A percentile compares a stretch with the other conserved stretches of the same genome.
These are phyloP conservation scores for Pinna nobilis DNA, from an alignment of 1,140 invertebrate species.

Conservation along the genomic window DNA sequence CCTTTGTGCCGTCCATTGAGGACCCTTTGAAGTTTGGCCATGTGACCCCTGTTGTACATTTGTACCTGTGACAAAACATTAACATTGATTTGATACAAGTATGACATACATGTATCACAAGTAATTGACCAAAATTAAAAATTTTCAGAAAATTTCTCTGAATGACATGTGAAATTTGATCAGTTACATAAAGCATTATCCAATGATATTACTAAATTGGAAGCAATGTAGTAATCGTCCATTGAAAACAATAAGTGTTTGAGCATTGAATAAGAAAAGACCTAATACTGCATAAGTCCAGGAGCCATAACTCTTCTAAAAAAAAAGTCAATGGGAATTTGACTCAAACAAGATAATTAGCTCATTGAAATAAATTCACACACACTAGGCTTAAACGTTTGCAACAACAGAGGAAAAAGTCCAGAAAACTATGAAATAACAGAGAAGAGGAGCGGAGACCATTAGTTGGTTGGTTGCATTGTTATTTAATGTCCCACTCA, in stretches of 20 bases:
- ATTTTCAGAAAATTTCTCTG: neutral
- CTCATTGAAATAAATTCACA: too few relatives aligned
- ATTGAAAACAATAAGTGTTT: neutral
- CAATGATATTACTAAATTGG: neutral
- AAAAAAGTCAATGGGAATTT: too few relatives aligned
- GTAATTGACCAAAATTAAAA: neutral
- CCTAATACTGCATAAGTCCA: too few relatives aligned
- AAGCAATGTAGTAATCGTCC: neutral
- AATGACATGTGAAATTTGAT: neutral
- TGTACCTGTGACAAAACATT: conserved; percentile 83
- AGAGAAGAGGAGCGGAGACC: too few relatives aligned
- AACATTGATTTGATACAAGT: neutral
- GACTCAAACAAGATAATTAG: too few relatives aligned
- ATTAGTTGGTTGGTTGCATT: too few relatives aligned
- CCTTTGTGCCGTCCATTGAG: conserved; percentile 88
- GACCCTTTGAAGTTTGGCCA: conserved; percentile 93
- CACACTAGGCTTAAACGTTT: too few relatives aligned
- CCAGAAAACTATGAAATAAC: too few relatives aligned
- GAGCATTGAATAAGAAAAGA: neutral
- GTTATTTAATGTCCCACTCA: too few relatives aligned
- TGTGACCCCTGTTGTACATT: conserved; percentile 94
- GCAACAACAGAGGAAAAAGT: too few relatives aligned
- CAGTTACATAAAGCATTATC: neutral
- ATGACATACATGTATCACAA: too few relatives aligned
- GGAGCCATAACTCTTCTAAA: too few relatives aligned